A percentile compares a stretch with the other conserved stretches of the same genome.
Conservation (phyloP, 2,113 vertebrate species). For the Quiscalus mexicanus region DNA sequence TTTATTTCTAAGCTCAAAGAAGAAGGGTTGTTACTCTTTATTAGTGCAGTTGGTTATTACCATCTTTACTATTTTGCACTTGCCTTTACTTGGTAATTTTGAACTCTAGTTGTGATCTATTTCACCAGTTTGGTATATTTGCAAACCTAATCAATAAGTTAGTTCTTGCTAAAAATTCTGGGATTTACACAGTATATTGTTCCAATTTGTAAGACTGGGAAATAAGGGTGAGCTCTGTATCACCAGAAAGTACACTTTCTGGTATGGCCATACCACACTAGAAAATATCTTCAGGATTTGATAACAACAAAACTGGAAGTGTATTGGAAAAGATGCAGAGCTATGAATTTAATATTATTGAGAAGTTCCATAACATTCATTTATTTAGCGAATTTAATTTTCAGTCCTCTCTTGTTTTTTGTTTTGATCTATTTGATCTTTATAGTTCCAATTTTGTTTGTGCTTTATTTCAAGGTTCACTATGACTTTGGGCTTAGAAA, state of each 20-base stretch:
- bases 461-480: constrained; percentile 73
- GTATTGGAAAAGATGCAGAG: background rate
- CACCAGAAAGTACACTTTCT: background rate
- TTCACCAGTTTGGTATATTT: background rate
- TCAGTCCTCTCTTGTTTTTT: background rate
- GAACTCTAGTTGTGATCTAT: background rate
- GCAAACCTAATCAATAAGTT: background rate
- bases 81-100: background rate
- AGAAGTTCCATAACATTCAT: background rate
- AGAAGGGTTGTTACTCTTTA: background rate
- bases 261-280: background rate
- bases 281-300: background rate
- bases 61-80: background rate
- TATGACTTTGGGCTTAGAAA: constrained; percentile 82
- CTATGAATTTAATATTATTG: background rate
- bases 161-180: background rate
- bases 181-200: background rate
- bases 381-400: background rate
- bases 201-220: background rate
- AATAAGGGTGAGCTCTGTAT: background rate
- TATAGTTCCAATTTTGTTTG: background rate
- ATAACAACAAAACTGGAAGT: background rate
- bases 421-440: background rate
- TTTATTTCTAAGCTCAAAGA: background rate
- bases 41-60: background rate